A percentile compares a stretch with the other conserved stretches of the same genome.
These are phyloP conservation scores for Strigamia maritima DNA, from an alignment of 2,888 invertebrate genomes.

Conservation along the genomic window DNA sequence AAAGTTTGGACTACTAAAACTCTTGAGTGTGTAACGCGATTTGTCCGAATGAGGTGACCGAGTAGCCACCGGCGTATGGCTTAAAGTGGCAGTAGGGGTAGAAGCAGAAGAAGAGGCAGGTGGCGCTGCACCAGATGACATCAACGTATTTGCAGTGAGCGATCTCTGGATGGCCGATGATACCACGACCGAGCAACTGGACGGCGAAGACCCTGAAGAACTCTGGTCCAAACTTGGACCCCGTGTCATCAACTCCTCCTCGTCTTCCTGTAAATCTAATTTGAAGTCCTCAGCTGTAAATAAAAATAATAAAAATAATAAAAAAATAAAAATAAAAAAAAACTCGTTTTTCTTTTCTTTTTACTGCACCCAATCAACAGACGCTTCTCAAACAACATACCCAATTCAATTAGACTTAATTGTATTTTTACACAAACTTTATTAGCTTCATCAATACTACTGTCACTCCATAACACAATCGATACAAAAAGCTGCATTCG, in stretches of 20 bases:
- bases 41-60: conserved; percentile 40
- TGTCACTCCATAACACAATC: not conserved
- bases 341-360: not conserved
- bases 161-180: conserved; percentile 39
- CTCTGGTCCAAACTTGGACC: conserved; percentile 35
- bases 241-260: conserved; percentile 36
- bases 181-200: conserved; percentile 40
- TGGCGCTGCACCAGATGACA: conserved; percentile 28
- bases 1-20: conserved; percentile 43
- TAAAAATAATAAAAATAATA: no score
- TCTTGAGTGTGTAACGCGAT: conserved; percentile 41
- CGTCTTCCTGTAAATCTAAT: conserved; percentile 38
- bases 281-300: conserved; percentile 39
- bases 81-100: conserved; percentile 26
- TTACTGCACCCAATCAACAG: not conserved
- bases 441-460: not conserved
- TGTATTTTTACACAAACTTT: conserved; percentile 3
- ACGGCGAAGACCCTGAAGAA: conserved; percentile 42
- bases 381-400: not conserved
- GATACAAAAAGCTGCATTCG: not conserved
- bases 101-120: not conserved
- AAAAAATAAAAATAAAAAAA: conserved; percentile 12
- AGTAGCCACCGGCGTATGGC: conserved; percentile 20
- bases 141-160: conserved; percentile 39
- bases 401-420: not conserved